phyloP scores from a whole-genome alignment of 2,888 invertebrate species.

The Yponomeuta cagnagella region DNA sequence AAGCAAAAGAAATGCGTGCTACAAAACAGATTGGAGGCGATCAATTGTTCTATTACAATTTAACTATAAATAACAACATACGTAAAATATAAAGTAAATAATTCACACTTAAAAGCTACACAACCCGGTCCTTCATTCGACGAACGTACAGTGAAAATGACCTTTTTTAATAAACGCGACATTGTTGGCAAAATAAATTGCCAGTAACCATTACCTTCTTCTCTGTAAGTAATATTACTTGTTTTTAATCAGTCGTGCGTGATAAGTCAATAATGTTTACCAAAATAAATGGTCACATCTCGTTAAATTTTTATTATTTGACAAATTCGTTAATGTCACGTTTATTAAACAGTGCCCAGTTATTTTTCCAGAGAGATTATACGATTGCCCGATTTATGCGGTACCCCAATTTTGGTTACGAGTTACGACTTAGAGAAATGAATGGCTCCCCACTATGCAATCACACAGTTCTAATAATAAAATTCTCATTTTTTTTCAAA shows the following conservation, averaged over 20 bases:
- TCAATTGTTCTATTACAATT: constrained; percentile 43
- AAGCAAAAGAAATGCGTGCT: constrained; percentile 21
- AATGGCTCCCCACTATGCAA: constrained; percentile 65
- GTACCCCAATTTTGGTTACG: not conserved
- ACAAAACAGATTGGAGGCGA: constrained; percentile 34
- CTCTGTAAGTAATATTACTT: too few species aligned
- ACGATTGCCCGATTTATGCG: not conserved
- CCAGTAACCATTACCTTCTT: too few species aligned
- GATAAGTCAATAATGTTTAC: too few species aligned
- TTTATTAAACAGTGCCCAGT: constrained; percentile 22
- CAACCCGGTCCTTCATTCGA: constrained; percentile 46
- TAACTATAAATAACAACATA: constrained; percentile 42
- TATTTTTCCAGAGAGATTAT: constrained; percentile 40
- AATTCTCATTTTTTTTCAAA: constrained; percentile 55
- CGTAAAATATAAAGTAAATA: constrained; percentile 49
- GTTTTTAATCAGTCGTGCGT: too few species aligned
- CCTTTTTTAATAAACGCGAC: too few species aligned
- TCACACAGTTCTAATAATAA: constrained; percentile 73
- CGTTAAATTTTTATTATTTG: too few species aligned
- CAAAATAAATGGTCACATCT: too few species aligned
- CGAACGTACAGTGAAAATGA: constrained; percentile 46
- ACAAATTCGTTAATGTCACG: too few species aligned
- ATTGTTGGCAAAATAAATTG: too few species aligned
- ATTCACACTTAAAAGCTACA: constrained; percentile 47
- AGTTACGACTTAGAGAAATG: constrained; percentile 47